Conservation (phyloP, 2,113 vertebrate genomes). For the Bambusicola thoracicus region DNA sequence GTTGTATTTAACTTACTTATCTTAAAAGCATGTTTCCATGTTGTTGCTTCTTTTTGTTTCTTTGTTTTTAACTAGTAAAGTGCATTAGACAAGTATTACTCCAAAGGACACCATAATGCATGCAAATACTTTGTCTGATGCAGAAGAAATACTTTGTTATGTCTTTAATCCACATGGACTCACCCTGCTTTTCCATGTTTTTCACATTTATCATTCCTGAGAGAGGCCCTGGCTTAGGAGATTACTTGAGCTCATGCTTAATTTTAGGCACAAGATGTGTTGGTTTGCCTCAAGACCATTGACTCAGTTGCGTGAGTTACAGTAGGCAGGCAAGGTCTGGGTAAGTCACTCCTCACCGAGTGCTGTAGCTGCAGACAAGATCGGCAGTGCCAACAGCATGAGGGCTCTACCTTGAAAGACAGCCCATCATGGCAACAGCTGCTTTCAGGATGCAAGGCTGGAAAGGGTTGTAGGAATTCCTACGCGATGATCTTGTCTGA, state of each 20-base stretch:
- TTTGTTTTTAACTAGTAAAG: not conserved
- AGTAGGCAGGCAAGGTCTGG: not conserved
- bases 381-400: not conserved
- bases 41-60: not conserved
- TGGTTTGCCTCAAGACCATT: not conserved
- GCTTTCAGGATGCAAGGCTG: not conserved
- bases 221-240: not conserved
- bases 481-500: not conserved
- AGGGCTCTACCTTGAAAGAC: not conserved
- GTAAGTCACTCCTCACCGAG: not conserved
- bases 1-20: not conserved
- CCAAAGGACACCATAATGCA: conserved; percentile 30
- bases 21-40: not conserved
- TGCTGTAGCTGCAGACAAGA: not conserved
- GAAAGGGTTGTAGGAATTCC: not conserved
- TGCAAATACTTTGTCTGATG: conserved; percentile 29
- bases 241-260: not conserved
- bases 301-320: not conserved
- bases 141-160: not conserved
- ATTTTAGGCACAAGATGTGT: conserved; percentile 37
- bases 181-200: not conserved
- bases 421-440: not conserved
- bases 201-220: conserved; percentile 61
- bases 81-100: not conserved
- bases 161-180: not conserved